These are phyloP conservation scores for Andrena fulva DNA, from an alignment of 2,888 invertebrate genomes.

Conservation along the genomic window DNA sequence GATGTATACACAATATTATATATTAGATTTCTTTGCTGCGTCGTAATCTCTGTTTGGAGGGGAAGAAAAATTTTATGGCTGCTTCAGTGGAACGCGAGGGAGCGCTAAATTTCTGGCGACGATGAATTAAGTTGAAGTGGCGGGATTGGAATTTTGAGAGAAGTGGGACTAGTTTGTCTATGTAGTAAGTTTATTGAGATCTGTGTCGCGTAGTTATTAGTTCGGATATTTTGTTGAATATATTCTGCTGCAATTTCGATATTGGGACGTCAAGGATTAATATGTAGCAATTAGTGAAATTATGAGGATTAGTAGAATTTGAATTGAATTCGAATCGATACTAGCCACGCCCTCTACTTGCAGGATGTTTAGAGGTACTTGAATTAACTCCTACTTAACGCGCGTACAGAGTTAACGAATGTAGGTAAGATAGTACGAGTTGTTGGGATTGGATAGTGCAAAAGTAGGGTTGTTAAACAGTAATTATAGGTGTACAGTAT, in stretches of 20 bases:
- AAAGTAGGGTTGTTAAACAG: background rate
- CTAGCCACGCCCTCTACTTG: background rate
- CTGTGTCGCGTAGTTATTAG: too few species aligned
- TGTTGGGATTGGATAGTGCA: background rate
- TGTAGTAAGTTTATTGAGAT: too few species aligned
- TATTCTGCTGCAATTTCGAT: too few species aligned
- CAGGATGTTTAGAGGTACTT: background rate
- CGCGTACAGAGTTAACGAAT: background rate
- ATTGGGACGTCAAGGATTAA: too few species aligned
- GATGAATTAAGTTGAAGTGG: too few species aligned
- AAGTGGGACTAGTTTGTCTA: too few species aligned
- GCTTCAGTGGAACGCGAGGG: slow-evolving; percentile 3
- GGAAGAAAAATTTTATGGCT: slow-evolving; percentile 1
- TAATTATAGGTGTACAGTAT: background rate
- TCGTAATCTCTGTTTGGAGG: slow-evolving; percentile 21
- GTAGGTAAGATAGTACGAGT: background rate
- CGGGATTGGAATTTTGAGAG: too few species aligned
- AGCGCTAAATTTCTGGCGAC: too few species aligned
- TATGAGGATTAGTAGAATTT: background rate
- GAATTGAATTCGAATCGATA: background rate
- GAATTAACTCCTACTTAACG: background rate
- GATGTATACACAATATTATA: slow-evolving; percentile 7
- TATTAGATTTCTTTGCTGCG: background rate
- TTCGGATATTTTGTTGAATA: too few species aligned
- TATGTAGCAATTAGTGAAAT: background rate